Percentiles rank a stretch among this genome's conserved stretches.
phyloP scores from a whole-genome alignment of 2,888 invertebrate genomes.

The Sphinx pinastri region DNA sequence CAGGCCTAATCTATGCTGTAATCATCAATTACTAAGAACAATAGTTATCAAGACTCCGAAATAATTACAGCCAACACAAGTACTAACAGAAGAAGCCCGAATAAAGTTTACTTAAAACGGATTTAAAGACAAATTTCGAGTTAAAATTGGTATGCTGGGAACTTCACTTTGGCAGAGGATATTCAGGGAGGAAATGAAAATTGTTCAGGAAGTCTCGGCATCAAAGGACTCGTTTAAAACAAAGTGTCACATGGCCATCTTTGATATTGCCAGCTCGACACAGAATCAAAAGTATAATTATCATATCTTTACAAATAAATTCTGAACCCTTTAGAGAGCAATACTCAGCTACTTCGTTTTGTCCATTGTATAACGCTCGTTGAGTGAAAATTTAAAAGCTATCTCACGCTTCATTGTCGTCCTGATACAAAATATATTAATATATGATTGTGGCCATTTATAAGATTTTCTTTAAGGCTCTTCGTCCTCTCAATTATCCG shows the following conservation, averaged over 20 bases:
- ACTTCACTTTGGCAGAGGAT: slow-evolving; percentile 58
- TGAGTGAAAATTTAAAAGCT: slow-evolving; percentile 1
- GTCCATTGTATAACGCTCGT: not conserved
- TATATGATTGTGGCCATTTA: too few relatives aligned
- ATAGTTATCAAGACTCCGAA: not conserved
- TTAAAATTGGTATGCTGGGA: slow-evolving; percentile 62
- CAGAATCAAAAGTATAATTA: slow-evolving; percentile 27
- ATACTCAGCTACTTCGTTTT: not conserved
- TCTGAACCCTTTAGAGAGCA: not conserved
- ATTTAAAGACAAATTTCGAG: slow-evolving; percentile 37
- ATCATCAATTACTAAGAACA: not conserved
- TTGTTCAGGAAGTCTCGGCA: slow-evolving; percentile 68
- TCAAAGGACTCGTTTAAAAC: slow-evolving; percentile 63
- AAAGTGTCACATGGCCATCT: slow-evolving; percentile 61
- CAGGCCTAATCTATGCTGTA: not conserved
- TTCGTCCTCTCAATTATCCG: too few relatives aligned
- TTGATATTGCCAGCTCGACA: slow-evolving; percentile 48
- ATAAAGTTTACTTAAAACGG: slow-evolving; percentile 11
- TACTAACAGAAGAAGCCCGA: slow-evolving; percentile 4
- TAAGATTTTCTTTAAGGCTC: too few relatives aligned
- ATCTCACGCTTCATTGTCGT: not conserved
- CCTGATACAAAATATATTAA: not conserved
- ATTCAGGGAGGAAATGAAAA: slow-evolving; percentile 70
- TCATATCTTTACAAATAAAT: slow-evolving; percentile 18
- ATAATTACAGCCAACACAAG: slow-evolving; percentile 9